A percentile compares a stretch with the other conserved stretches of the same genome.
phyloP scores from a whole-genome alignment of 2,113 vertebrate genomes.

The Paramormyrops kingsleyae region DNA sequence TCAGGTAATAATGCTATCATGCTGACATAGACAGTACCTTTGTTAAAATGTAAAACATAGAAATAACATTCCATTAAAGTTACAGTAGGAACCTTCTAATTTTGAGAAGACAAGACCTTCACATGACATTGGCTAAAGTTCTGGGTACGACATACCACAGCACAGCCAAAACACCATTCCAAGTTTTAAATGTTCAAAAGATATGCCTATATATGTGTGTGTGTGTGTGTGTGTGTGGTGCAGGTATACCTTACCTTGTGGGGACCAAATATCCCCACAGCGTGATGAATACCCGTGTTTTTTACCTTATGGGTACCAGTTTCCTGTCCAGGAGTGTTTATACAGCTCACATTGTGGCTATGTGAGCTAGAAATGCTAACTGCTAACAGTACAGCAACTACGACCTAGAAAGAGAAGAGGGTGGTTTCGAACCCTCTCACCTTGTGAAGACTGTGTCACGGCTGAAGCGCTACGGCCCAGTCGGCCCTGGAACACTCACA shows the following conservation, averaged over 20 bases:
- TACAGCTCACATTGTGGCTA: background rate
- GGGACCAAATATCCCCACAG: too few species aligned
- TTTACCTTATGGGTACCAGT: background rate
- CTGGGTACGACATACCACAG: background rate
- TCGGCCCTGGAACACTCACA: background rate
- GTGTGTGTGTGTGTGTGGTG: too few species aligned
- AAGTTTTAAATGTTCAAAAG: background rate
- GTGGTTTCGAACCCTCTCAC: background rate
- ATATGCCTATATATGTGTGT: too few species aligned
- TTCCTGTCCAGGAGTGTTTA: background rate
- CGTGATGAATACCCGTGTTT: background rate
- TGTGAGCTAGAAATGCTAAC: background rate
- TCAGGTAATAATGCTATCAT: background rate
- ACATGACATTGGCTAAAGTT: background rate
- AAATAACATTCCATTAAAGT: background rate
- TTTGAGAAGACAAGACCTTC: background rate
- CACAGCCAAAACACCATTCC: background rate
- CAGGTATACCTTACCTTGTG: too few species aligned
- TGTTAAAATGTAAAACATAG: background rate
- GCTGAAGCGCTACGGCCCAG: background rate
- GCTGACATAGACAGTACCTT: background rate
- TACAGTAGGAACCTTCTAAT: background rate
- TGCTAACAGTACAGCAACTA: background rate
- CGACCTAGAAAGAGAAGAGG: background rate
- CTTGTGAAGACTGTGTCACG: background rate